Evolutionary conservation across 2,113 vertebrate genomes (phyloP).

Genomic region (Martes martes): DNA sequence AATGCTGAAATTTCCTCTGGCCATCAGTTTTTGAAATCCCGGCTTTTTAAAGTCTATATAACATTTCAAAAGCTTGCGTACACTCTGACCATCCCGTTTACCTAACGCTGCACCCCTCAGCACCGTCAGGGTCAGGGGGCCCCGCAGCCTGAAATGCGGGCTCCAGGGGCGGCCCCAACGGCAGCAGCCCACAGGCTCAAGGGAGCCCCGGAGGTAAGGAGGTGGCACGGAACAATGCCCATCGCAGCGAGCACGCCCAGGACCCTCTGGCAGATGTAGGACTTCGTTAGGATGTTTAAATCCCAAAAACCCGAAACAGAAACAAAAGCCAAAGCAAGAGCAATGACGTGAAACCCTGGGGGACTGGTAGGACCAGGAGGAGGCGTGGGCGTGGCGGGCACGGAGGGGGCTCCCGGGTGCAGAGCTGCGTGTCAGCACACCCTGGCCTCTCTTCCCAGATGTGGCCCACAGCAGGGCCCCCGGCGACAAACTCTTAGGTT

Average conservation of each 20-base stretch:
- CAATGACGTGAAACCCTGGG: accelerated
- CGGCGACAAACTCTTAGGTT: accelerated
- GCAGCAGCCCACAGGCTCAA: no score
- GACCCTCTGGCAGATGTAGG: neutral
- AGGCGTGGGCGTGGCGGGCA: accelerated
- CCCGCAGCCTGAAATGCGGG: no score
- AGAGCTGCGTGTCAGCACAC: accelerated
- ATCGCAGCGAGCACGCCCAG: accelerated
- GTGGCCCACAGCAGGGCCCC: neutral
- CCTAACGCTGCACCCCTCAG: no score
- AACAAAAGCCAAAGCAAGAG: no score
- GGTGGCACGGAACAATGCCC: accelerated
- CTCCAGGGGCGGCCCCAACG: accelerated
- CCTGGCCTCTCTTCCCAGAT: accelerated
- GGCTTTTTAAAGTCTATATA: neutral
- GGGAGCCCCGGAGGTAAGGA: neutral
- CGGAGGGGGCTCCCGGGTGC: accelerated
- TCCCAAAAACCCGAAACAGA: neutral
- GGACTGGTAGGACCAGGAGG: accelerated
- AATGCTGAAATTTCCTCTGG: neutral
- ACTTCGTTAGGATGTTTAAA: no score
- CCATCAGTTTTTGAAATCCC: neutral
- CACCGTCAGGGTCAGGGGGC: no score
- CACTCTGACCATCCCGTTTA: neutral
- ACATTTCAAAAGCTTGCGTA: neutral